Evolutionary conservation across 2,797 vertebrate genomes (phyloP), one percentile per base, ranked within the genome.

Genomic region (Enteromius radiatus): DNA sequence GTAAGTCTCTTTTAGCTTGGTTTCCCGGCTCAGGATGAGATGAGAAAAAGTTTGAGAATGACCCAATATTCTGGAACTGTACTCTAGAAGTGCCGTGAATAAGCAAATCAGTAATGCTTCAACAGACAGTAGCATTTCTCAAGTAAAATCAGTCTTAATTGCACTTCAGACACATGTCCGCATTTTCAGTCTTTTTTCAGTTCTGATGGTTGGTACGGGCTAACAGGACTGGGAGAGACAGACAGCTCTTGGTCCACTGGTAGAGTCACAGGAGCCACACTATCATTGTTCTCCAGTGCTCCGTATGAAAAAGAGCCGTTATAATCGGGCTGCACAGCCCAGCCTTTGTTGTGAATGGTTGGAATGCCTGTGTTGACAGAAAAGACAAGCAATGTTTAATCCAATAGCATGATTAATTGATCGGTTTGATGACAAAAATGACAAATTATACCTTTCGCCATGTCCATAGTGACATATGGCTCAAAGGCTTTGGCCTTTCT

Each of bases 401-500:
- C 17, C 12, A 63, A 76, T 31, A 15, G 12, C 3, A 23, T 41
- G 43, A 68, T 36, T 49, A 21, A 31, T 10, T 33, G 26, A 70
- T 45, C 59, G 28, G 26, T 14, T 33, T 45, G 26, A 31, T 3
- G 7, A 59, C 12, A 59, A 19, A 43, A 43, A 59, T 28, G 15
- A 8, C 4, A 79, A 56, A 3, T 59, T 19, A 90, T 89, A 99
- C 98, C 97, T 93, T 96, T 96, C 89, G 94, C 91, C 91, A 98
- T 95, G 84, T 98, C 96, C 96, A 99, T 97, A 0, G 97, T 96
- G 86, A 99, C 97, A 78, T 97, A 99, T 0, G 98, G 98, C 90
- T 99, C 97, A 84, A 99, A 99, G 0, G 92, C 89, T 71, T 96
- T 95, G 19, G 92, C 78, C 87, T 91, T 97, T 91, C 94, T 98